Conservation (phyloP, 2,888 invertebrate species). For the Pterobdella sp. region DNA sequence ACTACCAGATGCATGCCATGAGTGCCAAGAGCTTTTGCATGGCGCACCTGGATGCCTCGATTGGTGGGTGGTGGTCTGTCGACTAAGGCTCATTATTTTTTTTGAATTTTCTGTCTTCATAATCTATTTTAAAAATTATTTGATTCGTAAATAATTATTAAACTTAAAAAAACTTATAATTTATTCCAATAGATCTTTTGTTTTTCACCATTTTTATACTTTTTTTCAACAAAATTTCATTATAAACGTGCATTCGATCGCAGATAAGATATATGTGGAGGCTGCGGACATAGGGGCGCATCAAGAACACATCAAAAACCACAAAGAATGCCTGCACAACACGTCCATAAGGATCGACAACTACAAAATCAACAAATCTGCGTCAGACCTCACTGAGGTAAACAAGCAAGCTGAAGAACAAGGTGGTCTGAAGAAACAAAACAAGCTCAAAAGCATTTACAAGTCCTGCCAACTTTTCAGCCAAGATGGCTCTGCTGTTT, state of each 20-base stretch:
- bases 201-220: background rate
- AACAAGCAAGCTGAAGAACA: background rate
- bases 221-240: background rate
- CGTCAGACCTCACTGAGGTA: background rate
- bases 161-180: too few relatives aligned
- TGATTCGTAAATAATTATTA: too few relatives aligned
- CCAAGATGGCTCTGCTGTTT: background rate
- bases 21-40: background rate
- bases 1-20: conserved; percentile 4
- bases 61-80: background rate
- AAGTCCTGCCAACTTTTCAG: background rate
- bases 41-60: background rate
- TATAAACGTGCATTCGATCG: too few relatives aligned
- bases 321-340: background rate
- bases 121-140: too few relatives aligned
- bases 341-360: background rate
- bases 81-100: too few relatives aligned
- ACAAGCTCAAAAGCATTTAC: background rate
- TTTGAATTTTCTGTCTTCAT: too few relatives aligned
- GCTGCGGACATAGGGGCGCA: background rate
- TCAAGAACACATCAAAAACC: conserved; percentile 7
- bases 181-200: too few relatives aligned
- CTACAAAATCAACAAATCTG: background rate
- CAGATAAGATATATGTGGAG: conserved; percentile 9
- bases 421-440: background rate